These are phyloP conservation scores for Hippocampus comes DNA, from an alignment of 2,113 vertebrate genomes.

Conservation along the genomic window DNA sequence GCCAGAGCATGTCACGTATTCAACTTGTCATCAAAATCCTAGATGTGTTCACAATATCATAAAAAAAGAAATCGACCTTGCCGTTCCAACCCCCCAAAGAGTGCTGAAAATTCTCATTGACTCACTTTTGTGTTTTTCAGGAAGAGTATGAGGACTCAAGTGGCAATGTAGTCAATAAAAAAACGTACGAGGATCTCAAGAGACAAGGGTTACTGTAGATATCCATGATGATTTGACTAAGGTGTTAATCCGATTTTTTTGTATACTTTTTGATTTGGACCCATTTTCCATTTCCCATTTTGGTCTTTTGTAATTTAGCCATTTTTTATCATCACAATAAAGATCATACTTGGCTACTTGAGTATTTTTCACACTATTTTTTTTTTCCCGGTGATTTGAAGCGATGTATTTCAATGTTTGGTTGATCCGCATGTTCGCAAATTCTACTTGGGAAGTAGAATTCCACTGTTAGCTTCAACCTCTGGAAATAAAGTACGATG, in stretches of 20 bases:
- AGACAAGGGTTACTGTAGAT: conserved; percentile 89
- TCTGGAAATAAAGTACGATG: too few relatives aligned
- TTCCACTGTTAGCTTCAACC: too few relatives aligned
- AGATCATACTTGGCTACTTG: conserved; percentile 1
- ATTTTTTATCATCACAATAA: conserved; percentile 57
- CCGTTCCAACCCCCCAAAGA: too few relatives aligned
- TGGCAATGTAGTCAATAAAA: conserved; percentile 97
- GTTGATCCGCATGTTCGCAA: too few relatives aligned
- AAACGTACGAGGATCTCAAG: conserved; percentile 97
- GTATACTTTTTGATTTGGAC: conserved; percentile 1
- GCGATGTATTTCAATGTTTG: background rate
- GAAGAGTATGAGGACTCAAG: conserved; percentile 98
- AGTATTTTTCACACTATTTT: too few relatives aligned
- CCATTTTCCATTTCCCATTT: conserved; percentile 10
- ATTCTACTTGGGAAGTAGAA: too few relatives aligned
- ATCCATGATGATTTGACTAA: background rate
- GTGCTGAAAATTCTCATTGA: background rate
- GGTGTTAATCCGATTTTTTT: background rate
- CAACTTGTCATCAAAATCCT: too few relatives aligned
- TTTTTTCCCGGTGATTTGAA: background rate
- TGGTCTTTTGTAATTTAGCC: conserved; percentile 40
- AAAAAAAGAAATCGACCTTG: background rate
- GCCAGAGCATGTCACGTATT: too few relatives aligned
- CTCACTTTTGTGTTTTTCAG: conserved; percentile 56
- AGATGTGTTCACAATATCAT: too few relatives aligned